Evolutionary conservation across 2,888 invertebrate species (phyloP).

Genomic region (Hirtodrosophila confusa): DNA sequence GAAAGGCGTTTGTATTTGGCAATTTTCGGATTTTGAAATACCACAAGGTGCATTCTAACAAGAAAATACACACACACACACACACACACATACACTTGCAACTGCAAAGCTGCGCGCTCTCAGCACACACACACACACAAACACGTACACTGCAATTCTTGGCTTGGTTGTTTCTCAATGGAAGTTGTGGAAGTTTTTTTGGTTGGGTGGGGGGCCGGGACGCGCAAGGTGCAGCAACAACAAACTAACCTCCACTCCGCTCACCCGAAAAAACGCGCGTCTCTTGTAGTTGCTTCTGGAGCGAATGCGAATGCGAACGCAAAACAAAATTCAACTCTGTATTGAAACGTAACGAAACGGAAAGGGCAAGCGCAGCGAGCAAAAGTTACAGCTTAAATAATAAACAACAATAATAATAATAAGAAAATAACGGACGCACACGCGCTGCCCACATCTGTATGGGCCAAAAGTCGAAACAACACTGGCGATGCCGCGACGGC

Average conservation of each 20-base stretch:
- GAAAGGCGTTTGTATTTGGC: conserved; percentile 74
- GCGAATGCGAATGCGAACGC: conserved; percentile 37
- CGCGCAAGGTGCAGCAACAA: conserved; percentile 44
- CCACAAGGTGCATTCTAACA: conserved; percentile 79
- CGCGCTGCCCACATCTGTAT: conserved; percentile 78
- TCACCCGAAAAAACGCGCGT: conserved; percentile 49
- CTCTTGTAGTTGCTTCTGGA: conserved; percentile 49
- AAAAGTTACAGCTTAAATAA: conserved; percentile 73
- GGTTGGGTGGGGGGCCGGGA: conserved; percentile 26
- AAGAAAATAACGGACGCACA: conserved; percentile 72
- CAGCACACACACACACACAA: conserved; percentile 37
- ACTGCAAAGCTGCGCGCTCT: conserved; percentile 27
- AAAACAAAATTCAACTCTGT: conserved; percentile 46
- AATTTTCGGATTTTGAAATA: conserved; percentile 78
- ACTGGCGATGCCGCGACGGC: conserved; percentile 63
- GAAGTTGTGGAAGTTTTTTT: conserved; percentile 36
- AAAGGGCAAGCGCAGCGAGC: conserved; percentile 71
- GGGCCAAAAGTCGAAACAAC: conserved; percentile 75
- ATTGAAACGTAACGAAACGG: conserved; percentile 58
- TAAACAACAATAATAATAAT: conserved; percentile 67
- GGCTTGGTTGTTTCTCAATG: conserved; percentile 70
- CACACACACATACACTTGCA: conserved; percentile 14
- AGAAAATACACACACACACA: conserved; percentile 44
- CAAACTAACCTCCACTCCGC: conserved; percentile 54
- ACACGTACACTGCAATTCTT: conserved; percentile 66